Evolutionary conservation across 2,888 invertebrate genomes (phyloP), one percentile per base, ranked within the genome.

Genomic region (Limnephilus marmoratus): DNA sequence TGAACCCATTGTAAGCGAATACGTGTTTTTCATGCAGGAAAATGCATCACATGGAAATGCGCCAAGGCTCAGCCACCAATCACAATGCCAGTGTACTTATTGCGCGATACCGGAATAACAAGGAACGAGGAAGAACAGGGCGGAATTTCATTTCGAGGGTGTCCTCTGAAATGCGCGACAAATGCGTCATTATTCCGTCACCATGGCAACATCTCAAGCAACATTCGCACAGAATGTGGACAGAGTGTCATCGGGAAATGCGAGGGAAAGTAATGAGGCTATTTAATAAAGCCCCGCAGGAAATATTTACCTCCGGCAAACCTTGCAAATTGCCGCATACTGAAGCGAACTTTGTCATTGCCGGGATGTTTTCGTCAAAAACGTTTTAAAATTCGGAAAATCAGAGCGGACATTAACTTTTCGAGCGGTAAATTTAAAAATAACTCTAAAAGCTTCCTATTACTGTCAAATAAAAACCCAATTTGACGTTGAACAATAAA

Each of bases 1-100:
- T 85, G 45, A 34, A 85, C 12, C 15, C 41, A 85, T 85, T 83
- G 31, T 85, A 85, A 49, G 41, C 85, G 29, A 85, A 85, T 41
- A 85, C 85, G 85, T 85, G 85, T 37, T 41, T 45, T n/a, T 37
- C 85, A 41, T 85, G 45, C 85, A 85, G 45, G 37, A 85, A 85
- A 41, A 85, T 85, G 85, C 85, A 85, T 37, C 85, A n/a, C 37
- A 15, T n/a, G 85, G 34, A 85, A 85, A 85, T 45, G 45, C 45
- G 85, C 45, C 41, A 49, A 41, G 85, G 45, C 85, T 45, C 7
- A 85, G 41, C 12, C 41, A n/a, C 85, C 41, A 24, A 15, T 49
- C 49, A 49, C 13, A 24, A 41, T 24, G 9, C 85, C 24, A 3
- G 2, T 85, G 12, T 85, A 37, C 15, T 85, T 34, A 31, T 34